A percentile compares a stretch with the other conserved stretches of the same genome.
phyloP scores from a whole-genome alignment of 2,797 vertebrate genomes.

The Tolypeutes matacus region DNA sequence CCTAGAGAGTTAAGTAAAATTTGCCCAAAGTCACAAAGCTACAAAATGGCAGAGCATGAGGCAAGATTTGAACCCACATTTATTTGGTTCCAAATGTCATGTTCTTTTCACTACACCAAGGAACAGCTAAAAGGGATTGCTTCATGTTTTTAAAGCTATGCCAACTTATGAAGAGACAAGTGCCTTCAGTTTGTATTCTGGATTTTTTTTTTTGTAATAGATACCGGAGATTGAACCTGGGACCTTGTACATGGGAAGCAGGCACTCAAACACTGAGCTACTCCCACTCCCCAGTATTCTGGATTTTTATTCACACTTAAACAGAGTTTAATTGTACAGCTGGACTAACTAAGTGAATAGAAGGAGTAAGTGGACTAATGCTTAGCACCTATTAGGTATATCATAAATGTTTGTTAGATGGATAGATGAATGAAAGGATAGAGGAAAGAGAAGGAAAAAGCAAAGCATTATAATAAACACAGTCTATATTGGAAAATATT shows the following conservation, averaged over 20 bases:
- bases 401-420: background rate
- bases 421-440: background rate
- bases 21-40: background rate
- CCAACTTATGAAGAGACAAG: background rate
- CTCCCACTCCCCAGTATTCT: background rate
- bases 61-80: background rate
- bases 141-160: background rate
- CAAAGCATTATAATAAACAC: background rate
- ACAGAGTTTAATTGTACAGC: background rate
- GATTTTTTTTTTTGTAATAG: slow-evolving; percentile 4
- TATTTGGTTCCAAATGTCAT: background rate
- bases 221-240: too few relatives aligned
- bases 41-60: background rate
- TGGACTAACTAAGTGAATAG: background rate
- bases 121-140: background rate
- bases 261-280: too few relatives aligned
- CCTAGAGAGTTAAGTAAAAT: background rate
- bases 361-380: background rate
- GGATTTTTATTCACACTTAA: slow-evolving; percentile 40
- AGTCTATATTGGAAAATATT: background rate
- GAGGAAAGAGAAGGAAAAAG: background rate
- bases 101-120: background rate
- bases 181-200: background rate
- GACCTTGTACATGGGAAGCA: too few relatives aligned
- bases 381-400: background rate